These are phyloP conservation scores for Nudaria mundana DNA, from an alignment of 2,888 invertebrate species.

Conservation along the genomic window DNA sequence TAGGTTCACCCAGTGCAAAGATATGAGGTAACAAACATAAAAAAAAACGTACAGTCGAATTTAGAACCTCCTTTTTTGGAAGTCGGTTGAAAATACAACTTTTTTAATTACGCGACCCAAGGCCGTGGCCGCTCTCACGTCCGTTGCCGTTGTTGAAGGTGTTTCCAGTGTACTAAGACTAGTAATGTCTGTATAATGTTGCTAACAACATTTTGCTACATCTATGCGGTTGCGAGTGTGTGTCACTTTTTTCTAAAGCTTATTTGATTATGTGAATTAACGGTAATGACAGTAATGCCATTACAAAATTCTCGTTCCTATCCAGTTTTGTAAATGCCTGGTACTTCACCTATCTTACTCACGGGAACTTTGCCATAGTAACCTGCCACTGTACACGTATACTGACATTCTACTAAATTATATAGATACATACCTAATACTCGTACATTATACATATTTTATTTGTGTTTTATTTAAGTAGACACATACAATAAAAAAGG, in stretches of 20 bases:
- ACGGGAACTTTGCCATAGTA: slow-evolving; percentile 59
- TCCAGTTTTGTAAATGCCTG: slow-evolving; percentile 15
- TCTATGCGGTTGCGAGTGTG: neutral
- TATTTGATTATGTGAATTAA: neutral
- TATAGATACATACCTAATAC: neutral
- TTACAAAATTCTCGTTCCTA: neutral
- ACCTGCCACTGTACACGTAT: slow-evolving; percentile 45
- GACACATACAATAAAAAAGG: too few species aligned
- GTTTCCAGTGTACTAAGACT: too few species aligned
- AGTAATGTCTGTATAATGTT: too few species aligned
- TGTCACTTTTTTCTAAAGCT: neutral
- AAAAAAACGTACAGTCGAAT: too few species aligned
- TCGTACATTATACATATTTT: neutral
- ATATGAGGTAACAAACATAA: too few species aligned
- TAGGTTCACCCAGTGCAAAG: too few species aligned
- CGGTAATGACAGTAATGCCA: neutral
- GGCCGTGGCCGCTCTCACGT: too few species aligned
- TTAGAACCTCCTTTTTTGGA: too few species aligned
- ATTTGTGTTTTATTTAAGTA: too few species aligned
- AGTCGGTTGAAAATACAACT: too few species aligned
- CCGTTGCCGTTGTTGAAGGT: too few species aligned
- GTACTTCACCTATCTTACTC: slow-evolving; percentile 50
- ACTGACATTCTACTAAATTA: slow-evolving; percentile 1
- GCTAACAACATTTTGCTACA: neutral
- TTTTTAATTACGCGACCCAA: too few species aligned